Percentiles rank a stretch among this genome's conserved stretches.
Evolutionary conservation across 53 echinoderm and acorn worm species (phyloP).

Genomic region (Mesocentrotus franciscanus): DNA sequence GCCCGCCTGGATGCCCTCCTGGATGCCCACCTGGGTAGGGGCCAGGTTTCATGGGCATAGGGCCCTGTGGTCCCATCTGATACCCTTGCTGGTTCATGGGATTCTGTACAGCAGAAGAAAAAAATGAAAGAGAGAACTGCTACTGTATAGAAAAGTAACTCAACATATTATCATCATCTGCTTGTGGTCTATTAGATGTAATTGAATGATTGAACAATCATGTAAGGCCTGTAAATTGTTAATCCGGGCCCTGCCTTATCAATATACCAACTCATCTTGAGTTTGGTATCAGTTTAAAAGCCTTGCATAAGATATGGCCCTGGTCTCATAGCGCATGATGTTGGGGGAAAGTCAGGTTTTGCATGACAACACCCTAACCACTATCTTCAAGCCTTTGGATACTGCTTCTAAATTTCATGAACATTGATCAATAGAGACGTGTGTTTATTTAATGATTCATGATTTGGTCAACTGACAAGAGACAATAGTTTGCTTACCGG

Average conservation of each 20-base stretch:
- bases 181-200: background rate
- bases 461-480: background rate
- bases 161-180: too few relatives aligned
- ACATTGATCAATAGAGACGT: too few relatives aligned
- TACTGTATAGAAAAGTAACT: background rate
- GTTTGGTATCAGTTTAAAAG: background rate
- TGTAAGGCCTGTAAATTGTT: too few relatives aligned
- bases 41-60: slow-evolving; percentile 74
- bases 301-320: background rate
- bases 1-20: slow-evolving; percentile 43
- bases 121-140: background rate
- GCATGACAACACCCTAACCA: too few relatives aligned
- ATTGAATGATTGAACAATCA: background rate
- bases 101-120: slow-evolving; percentile 17
- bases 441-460: too few relatives aligned
- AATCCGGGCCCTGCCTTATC: too few relatives aligned
- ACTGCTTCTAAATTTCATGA: too few relatives aligned
- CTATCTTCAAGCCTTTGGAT: too few relatives aligned
- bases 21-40: slow-evolving; percentile 71
- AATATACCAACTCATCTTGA: background rate
- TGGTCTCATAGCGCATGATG: background rate
- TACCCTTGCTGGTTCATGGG: slow-evolving; percentile 75
- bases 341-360: too few relatives aligned
- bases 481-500: slow-evolving; percentile 65
- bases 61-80: slow-evolving; percentile 78